phyloP scores from a whole-genome alignment of 2,888 invertebrate species.

The Agriopis marginaria region DNA sequence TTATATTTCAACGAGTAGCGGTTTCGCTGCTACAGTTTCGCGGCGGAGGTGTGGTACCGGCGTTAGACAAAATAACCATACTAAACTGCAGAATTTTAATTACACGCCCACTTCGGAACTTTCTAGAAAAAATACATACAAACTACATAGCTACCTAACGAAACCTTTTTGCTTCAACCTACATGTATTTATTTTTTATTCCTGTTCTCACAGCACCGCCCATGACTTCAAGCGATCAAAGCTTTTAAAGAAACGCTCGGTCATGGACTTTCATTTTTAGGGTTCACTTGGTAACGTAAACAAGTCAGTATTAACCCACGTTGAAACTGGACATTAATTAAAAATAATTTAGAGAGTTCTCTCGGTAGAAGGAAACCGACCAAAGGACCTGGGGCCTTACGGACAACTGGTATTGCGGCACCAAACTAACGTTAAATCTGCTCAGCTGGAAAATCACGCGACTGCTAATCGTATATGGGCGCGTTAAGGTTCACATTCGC shows the following conservation, averaged over 20 bases:
- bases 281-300: conserved; percentile 3
- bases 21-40: too few species aligned
- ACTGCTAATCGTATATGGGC: too few species aligned
- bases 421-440: too few species aligned
- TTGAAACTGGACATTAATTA: background rate
- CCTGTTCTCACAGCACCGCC: conserved; percentile 59
- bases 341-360: too few species aligned
- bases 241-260: conserved; percentile 61
- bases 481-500: too few species aligned
- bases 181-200: conserved; percentile 52
- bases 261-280: conserved; percentile 64
- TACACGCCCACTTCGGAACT: conserved; percentile 33
- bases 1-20: too few species aligned
- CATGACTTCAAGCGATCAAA: conserved; percentile 43
- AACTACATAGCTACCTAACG: conserved; percentile 56
- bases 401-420: too few species aligned
- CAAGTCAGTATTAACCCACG: background rate
- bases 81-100: conserved; percentile 36
- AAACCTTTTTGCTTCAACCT: conserved; percentile 55
- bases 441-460: too few species aligned
- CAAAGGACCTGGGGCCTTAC: too few species aligned
- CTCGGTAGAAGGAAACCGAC: too few species aligned
- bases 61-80: conserved; percentile 14
- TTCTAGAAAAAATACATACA: conserved; percentile 43
- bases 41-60: too few species aligned